phyloP scores from a whole-genome alignment of 37 sponge, comb jelly and placozoan species.

The Agelas oroides region DNA sequence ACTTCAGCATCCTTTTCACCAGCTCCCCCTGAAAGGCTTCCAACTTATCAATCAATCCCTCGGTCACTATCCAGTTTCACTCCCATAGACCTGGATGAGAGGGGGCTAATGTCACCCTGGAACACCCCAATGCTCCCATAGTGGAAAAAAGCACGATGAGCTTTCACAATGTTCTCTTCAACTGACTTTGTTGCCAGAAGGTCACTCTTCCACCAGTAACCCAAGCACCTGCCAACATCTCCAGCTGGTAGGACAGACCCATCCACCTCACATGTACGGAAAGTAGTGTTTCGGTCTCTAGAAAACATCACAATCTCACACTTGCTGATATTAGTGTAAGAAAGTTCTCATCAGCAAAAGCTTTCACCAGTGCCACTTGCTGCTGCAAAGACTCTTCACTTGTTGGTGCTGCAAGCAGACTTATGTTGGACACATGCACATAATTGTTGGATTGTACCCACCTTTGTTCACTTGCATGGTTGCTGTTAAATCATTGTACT shows the following conservation, averaged over 20 bases:
- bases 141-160: constrained; percentile 13
- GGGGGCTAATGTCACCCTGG: constrained; percentile 20
- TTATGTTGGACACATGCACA: constrained; percentile 27
- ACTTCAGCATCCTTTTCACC: not conserved
- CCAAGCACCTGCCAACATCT: constrained; percentile 7
- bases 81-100: not conserved
- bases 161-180: constrained; percentile 7
- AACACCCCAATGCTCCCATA: constrained; percentile 18
- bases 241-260: constrained; percentile 28
- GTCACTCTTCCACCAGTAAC: constrained; percentile 18
- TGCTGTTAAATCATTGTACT: not conserved
- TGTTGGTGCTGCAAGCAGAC: not conserved
- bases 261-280: constrained; percentile 28
- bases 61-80: not conserved
- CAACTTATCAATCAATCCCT: not conserved
- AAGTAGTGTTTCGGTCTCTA: not conserved
- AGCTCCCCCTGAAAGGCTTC: constrained; percentile 2
- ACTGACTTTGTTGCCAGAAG: not conserved
- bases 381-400: constrained; percentile 11
- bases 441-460: too few species aligned
- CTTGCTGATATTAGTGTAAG: not conserved
- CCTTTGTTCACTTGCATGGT: not conserved
- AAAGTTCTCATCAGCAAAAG: not conserved
- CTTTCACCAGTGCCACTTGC: not conserved
- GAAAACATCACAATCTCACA: constrained; percentile 9